Base-by-base conservation (phyloP, 2,113 vertebrate species). In the Zosterops hypoxanthus region DNA sequence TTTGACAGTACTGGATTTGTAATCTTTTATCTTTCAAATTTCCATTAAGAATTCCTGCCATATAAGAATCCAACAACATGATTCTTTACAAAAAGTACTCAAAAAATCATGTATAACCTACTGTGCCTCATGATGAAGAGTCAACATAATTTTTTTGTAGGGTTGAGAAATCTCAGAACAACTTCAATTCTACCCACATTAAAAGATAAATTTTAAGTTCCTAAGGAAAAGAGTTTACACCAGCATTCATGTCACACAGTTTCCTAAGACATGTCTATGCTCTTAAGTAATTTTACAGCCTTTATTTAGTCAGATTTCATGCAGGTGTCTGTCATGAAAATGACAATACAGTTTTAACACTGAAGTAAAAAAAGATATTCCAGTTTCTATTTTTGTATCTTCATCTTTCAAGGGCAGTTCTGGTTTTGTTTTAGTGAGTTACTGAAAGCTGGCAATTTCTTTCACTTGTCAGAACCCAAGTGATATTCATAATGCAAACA, bases 401-500 rank as follows among this genome's bases (percentile, higher is more conserved):
- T 95, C 79, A 85, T 75, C 23, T 93, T 93, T 72, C 91, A 97
- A 97, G 97, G 96, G 96, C 95, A 96, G 25, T 89, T 83, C 63
- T 44, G 28, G 18, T 86, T 96, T 96, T 92, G 79, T 91, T 97
- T 94, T 68, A 95, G 57, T 92, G 88, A 86, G 76, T 69, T 86
- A 73, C 29, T 92, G 64, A 96, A 95, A 78, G 36, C 28, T 94
- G 84, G 19, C 10, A 63, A 34, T 61, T 88, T 91, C 93, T 96
- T 93, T 97, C 92, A 96, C 84, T 96, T 98, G 97, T 97, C 97
- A 97, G 86, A 86, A 68, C 11, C 6, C 31, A 91, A 44, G 64
- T 96, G 96, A 96, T 97, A 91, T 92, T 96, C 93, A 85, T 96
- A 97, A 98, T 95, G 88, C 89, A 96, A 94, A 95, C 85, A 93